These are phyloP conservation scores for Pammene fasciana DNA, from an alignment of 2,888 invertebrate species.

Conservation along the genomic window DNA sequence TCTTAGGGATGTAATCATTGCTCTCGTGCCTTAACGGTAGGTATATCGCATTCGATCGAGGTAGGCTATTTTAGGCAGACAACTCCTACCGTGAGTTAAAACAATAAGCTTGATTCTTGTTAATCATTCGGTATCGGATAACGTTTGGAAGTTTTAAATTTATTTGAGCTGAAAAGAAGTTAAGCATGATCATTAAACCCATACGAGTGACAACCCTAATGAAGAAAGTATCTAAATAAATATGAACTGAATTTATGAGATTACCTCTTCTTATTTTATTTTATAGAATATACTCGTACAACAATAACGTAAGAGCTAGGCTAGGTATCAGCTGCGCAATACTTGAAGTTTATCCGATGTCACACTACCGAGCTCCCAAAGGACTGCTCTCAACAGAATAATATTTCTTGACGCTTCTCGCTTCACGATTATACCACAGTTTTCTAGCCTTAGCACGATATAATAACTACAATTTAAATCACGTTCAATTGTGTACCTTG, in stretches of 20 bases:
- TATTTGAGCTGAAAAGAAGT: not conserved
- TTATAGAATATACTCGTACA: not conserved
- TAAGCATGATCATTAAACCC: too few relatives aligned
- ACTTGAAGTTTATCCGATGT: slow-evolving; percentile 29
- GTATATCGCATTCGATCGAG: slow-evolving; percentile 43
- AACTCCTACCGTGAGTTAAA: slow-evolving; percentile 29
- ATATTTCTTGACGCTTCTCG: slow-evolving; percentile 16
- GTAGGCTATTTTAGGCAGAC: slow-evolving; percentile 54
- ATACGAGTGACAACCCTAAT: not conserved
- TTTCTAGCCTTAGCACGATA: not conserved
- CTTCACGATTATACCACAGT: slow-evolving; percentile 15
- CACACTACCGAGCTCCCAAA: slow-evolving; percentile 18
- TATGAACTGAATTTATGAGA: too few relatives aligned
- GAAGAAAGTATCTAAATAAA: too few relatives aligned
- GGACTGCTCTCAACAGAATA: slow-evolving; percentile 17
- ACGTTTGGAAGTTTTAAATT: not conserved
- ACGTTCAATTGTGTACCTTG: not conserved
- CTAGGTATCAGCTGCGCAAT: slow-evolving; percentile 26
- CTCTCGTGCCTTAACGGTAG: slow-evolving; percentile 53
- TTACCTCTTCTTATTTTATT: not conserved
- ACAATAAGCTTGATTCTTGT: slow-evolving; percentile 37
- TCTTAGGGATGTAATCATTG: not conserved
- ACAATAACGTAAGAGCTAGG: slow-evolving; percentile 10
- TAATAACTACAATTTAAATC: not conserved
- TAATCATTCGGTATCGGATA: slow-evolving; percentile 4